A percentile compares a stretch with the other conserved stretches of the same genome.
Evolutionary conservation across 1,140 invertebrate species (phyloP).

Genomic region (Carposina sasakii): DNA sequence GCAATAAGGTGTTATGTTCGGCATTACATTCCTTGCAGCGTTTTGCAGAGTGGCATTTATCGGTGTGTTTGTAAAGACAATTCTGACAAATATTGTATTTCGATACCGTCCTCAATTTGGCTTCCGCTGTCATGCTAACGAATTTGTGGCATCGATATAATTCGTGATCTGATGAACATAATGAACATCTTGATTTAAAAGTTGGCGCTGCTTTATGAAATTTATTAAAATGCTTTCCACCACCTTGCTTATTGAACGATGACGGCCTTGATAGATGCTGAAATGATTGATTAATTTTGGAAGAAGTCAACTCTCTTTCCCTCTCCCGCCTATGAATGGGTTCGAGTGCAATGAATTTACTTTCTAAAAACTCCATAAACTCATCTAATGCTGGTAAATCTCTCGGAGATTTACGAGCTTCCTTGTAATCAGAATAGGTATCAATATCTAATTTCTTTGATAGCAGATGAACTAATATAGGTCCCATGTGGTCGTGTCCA

Average conservation of each 20-base stretch:
- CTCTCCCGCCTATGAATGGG: background rate
- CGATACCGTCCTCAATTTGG: background rate
- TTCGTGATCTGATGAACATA: background rate
- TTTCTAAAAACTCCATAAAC: background rate
- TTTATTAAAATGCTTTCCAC: background rate
- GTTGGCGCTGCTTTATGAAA: background rate
- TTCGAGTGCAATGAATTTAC: background rate
- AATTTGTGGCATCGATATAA: background rate
- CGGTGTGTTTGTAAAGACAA: background rate
- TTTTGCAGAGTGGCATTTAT: background rate
- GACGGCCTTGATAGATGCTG: background rate
- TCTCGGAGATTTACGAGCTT: background rate
- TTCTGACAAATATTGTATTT: background rate
- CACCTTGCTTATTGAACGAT: background rate
- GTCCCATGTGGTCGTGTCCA: background rate
- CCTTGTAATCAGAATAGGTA: background rate
- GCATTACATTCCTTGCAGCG: background rate
- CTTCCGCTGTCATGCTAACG: background rate
- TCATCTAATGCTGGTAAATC: background rate
- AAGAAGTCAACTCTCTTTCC: background rate
- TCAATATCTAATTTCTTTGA: background rate
- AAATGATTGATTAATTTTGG: too few species aligned
- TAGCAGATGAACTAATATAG: background rate
- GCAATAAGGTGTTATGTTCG: background rate
- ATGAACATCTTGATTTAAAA: background rate